Evolutionary conservation across 1,140 invertebrate species (phyloP).

Genomic region (Drosophila arizonae): DNA sequence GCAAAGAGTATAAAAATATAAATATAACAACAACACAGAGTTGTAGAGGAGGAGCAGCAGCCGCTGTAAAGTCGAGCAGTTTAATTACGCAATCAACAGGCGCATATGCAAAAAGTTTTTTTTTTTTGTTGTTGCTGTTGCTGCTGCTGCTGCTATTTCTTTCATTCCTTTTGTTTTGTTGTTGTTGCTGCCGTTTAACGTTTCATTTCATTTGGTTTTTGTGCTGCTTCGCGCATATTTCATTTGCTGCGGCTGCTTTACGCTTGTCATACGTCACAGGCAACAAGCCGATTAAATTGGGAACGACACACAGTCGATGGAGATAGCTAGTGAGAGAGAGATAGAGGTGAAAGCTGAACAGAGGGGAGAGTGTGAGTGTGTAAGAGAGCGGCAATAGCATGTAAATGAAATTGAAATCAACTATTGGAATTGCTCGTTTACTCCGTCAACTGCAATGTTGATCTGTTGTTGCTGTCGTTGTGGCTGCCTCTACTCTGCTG

Average conservation of each 20-base stretch:
- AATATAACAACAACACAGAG: conserved; percentile 3
- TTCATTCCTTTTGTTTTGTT: conserved; percentile 1
- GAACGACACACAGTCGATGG: not conserved
- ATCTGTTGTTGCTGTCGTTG: not conserved
- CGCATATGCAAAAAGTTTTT: conserved; percentile 45
- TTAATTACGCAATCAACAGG: conserved; percentile 71
- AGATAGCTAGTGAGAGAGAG: not conserved
- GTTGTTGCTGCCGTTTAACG: conserved; percentile 24
- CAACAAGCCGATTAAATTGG: conserved; percentile 15
- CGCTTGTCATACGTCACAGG: conserved; percentile 42
- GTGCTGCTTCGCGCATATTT: conserved; percentile 43
- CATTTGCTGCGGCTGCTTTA: conserved; percentile 29
- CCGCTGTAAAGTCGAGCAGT: conserved; percentile 35
- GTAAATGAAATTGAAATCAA: conserved; percentile 46
- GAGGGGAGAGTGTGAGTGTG: not conserved
- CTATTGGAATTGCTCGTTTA: conserved; percentile 24
- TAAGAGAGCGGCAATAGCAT: not conserved
- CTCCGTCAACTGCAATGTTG: conserved; percentile 1
- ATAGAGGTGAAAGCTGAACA: too few species aligned
- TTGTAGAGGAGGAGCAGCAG: conserved; percentile 17
- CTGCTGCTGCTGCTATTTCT: conserved; percentile 4
- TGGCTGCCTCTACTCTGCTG: not conserved
- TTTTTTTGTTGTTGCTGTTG: conserved; percentile 15
- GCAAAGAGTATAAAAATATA: conserved; percentile 34
- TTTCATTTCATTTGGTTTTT: conserved; percentile 31